A percentile compares a stretch with the other conserved stretches of the same genome.
Evolutionary conservation across 2,113 vertebrate genomes (phyloP).

Genomic region (Mionectes macconnelli): DNA sequence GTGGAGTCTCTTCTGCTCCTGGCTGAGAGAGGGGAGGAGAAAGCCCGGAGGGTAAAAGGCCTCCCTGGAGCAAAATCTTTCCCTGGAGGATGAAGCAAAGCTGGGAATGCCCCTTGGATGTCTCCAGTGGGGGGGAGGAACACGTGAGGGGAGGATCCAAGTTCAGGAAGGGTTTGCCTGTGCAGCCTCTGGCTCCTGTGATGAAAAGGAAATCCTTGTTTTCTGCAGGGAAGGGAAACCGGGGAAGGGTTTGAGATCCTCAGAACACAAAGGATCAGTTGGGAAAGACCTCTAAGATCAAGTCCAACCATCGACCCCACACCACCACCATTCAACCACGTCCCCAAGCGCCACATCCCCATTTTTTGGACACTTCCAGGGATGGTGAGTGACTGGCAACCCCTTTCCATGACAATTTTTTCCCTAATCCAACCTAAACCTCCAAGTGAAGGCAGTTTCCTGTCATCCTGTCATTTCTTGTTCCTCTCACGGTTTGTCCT

Average conservation of each 20-base stretch:
- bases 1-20: neutral
- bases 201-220: too few species aligned
- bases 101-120: neutral
- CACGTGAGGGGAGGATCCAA: neutral
- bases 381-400: neutral
- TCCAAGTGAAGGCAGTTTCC: neutral
- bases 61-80: neutral
- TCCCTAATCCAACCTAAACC: neutral
- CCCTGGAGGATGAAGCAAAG: neutral
- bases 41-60: neutral
- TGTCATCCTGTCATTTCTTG: too few species aligned
- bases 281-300: slow-evolving; percentile 35
- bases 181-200: neutral
- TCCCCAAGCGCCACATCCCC: neutral
- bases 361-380: neutral
- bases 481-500: too few species aligned
- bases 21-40: neutral
- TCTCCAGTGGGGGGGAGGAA: neutral
- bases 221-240: neutral
- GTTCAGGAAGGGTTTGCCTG: neutral
- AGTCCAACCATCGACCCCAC: slow-evolving; percentile 27
- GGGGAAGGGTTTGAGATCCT: too few species aligned
- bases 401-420: neutral
- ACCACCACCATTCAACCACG: neutral
- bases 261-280: too few species aligned